These are phyloP conservation scores for Kryptolebias marmoratus DNA, from an alignment of 2,113 vertebrate species.

Conservation along the genomic window DNA sequence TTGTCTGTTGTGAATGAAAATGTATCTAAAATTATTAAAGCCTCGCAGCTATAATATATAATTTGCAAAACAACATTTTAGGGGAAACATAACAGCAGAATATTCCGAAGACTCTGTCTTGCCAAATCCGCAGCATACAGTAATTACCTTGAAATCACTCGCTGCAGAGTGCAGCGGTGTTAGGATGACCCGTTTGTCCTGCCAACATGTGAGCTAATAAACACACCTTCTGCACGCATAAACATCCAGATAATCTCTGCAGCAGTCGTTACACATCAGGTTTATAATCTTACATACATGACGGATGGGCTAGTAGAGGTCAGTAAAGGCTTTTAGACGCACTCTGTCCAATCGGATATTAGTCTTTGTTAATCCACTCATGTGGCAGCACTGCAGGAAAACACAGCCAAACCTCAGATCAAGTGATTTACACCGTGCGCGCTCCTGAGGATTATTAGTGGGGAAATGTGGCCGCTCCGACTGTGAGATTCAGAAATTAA, in stretches of 20 bases:
- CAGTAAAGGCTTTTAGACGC: conserved; percentile 47
- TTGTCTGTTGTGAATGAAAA: no score
- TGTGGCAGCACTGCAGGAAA: conserved; percentile 42
- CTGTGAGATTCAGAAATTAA: conserved; percentile 30
- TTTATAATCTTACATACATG: conserved; percentile 18
- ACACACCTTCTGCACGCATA: conserved; percentile 24
- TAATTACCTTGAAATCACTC: not conserved
- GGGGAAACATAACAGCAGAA: not conserved
- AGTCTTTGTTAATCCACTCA: conserved; percentile 56
- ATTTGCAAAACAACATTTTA: not conserved
- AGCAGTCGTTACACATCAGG: conserved; percentile 34
- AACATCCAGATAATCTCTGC: conserved; percentile 34
- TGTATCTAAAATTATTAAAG: no score
- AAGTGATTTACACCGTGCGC: conserved; percentile 35
- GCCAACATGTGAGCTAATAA: conserved; percentile 33
- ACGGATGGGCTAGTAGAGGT: conserved; percentile 36
- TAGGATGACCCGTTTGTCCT: conserved; percentile 15
- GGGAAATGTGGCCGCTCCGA: conserved; percentile 27
- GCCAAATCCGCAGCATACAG: not conserved
- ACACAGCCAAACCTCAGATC: conserved; percentile 56
- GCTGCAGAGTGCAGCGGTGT: not conserved
- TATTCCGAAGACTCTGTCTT: not conserved
- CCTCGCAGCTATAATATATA: no score
- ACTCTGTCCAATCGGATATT: conserved; percentile 56
- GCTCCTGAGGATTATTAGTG: conserved; percentile 40